phyloP scores from a whole-genome alignment of 2,888 invertebrate genomes.

The Athalia rosae region DNA sequence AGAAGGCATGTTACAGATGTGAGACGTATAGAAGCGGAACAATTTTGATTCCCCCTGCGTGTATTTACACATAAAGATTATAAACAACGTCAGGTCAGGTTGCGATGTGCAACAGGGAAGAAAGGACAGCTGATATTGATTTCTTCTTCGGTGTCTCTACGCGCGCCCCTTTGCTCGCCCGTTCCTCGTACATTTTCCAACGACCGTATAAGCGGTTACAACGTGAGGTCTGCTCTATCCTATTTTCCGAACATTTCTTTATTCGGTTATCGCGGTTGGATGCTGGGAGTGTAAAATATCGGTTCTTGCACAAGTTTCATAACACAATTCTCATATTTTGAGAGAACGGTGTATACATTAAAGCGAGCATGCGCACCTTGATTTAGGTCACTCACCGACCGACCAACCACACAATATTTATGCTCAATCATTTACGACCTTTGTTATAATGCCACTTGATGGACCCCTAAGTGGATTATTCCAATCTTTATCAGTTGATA shows the following conservation, averaged over 20 bases:
- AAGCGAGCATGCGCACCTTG: constrained; percentile 38
- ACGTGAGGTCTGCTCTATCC: no score
- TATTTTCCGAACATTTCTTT: no score
- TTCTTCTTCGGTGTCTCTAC: constrained; percentile 3
- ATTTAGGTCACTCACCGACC: constrained; percentile 48
- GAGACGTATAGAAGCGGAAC: neutral
- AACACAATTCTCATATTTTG: neutral
- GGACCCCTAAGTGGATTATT: neutral
- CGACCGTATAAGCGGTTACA: no score
- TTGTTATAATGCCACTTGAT: neutral
- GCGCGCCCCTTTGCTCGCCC: neutral
- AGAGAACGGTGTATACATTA: neutral
- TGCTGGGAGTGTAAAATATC: no score
- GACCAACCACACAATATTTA: constrained; percentile 37
- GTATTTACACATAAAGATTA: neutral
- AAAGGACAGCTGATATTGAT: constrained; percentile 41
- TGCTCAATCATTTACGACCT: constrained; percentile 22
- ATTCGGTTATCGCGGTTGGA: no score
- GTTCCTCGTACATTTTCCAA: neutral
- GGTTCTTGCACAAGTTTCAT: no score
- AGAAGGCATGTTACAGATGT: neutral
- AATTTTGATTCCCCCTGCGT: neutral
- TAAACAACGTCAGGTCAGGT: constrained; percentile 15
- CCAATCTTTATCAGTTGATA: neutral
- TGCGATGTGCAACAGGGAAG: constrained; percentile 36